phyloP scores from a whole-genome alignment of 2,797 vertebrate species.

The Psittacula derbiana region DNA sequence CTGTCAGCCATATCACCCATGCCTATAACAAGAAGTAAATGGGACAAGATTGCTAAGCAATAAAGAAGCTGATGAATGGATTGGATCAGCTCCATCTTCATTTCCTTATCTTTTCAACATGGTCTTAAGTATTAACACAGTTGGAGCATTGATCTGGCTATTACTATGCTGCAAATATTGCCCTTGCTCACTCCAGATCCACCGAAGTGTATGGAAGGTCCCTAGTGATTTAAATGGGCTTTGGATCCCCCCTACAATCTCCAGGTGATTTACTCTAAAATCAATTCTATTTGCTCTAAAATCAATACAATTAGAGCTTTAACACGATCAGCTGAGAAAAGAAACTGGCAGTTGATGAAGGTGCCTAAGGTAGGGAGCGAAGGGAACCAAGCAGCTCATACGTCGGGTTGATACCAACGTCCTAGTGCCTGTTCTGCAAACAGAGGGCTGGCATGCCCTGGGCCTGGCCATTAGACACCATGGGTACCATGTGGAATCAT shows the following conservation, averaged over 20 bases:
- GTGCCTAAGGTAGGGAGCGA: background rate
- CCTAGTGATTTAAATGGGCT: background rate
- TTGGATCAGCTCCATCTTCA: background rate
- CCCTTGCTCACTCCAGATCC: background rate
- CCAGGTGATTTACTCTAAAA: background rate
- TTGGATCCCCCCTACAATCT: background rate
- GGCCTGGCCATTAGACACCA: background rate
- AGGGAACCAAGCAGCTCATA: background rate
- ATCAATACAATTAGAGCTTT: background rate
- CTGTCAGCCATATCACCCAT: background rate
- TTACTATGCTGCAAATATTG: background rate
- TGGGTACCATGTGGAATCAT: background rate
- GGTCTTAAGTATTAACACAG: background rate
- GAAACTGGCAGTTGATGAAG: background rate
- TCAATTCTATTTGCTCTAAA: background rate
- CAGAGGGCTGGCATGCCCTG: background rate
- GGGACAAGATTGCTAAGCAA: background rate
- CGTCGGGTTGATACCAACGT: background rate
- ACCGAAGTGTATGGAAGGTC: background rate
- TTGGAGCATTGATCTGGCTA: background rate
- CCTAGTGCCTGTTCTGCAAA: background rate
- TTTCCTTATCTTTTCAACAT: background rate
- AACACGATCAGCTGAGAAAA: background rate
- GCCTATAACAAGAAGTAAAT: background rate
- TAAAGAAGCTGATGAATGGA: background rate